phyloP scores from a whole-genome alignment of 2,113 vertebrate species.

The Eublepharis macularius region DNA sequence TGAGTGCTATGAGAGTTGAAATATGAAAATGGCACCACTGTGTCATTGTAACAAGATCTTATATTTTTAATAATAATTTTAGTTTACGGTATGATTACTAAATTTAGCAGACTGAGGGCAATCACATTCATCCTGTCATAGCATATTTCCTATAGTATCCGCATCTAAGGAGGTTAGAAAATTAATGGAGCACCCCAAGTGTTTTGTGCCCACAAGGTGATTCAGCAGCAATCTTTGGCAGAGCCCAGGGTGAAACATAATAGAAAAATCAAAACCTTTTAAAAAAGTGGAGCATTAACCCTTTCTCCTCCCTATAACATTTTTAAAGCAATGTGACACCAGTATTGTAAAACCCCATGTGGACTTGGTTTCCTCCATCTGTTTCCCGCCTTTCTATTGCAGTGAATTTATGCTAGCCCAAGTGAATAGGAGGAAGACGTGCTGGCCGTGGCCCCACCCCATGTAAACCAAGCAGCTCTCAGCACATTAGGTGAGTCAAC shows the following conservation, averaged over 20 bases:
- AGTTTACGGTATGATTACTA: neutral
- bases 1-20: neutral
- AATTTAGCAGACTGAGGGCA: neutral
- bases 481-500: neutral
- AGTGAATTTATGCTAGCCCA: constrained; percentile 40
- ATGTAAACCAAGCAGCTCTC: constrained; percentile 44
- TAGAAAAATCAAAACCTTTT: constrained; percentile 15
- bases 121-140: neutral
- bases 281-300: constrained; percentile 16
- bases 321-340: constrained; percentile 26
- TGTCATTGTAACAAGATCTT: neutral
- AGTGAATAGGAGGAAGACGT: constrained; percentile 38
- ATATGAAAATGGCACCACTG: neutral
- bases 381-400: constrained; percentile 50
- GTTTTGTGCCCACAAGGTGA: neutral
- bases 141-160: neutral
- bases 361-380: constrained; percentile 36
- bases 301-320: neutral
- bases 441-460: constrained; percentile 42
- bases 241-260: neutral
- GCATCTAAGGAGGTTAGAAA: constrained; percentile 23
- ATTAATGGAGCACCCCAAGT: neutral
- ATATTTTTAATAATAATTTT: neutral
- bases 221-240: neutral
- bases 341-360: constrained; percentile 36